Percentiles rank a stretch among this genome's conserved stretches.
Conservation (phyloP, 92 coral and sea anemone genomes). For the Meandrina meandrites region DNA sequence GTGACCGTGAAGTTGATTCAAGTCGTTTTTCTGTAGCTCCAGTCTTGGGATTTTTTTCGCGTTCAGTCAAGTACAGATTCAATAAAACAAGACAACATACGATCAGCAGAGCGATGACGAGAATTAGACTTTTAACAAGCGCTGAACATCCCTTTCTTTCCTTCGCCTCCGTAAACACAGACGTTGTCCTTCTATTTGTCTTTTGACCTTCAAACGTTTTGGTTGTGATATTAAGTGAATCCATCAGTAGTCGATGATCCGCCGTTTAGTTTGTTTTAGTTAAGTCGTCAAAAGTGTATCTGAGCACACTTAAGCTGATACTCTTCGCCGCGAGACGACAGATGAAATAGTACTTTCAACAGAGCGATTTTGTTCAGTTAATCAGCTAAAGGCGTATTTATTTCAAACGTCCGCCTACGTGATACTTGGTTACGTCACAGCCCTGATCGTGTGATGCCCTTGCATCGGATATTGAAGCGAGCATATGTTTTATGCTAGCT, state of each 20-base stretch:
- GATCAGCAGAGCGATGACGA: constrained; percentile 57
- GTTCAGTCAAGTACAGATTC: constrained; percentile 65
- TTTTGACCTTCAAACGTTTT: neutral
- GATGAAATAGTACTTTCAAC: neutral
- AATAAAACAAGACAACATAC: constrained; percentile 62
- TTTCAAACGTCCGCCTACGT: neutral
- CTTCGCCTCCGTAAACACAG: neutral
- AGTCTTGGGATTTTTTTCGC: constrained; percentile 21
- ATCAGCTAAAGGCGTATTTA: constrained; percentile 3
- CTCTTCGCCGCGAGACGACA: neutral
- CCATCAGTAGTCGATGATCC: neutral
- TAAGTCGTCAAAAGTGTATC: neutral
- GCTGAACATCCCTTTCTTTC: constrained; percentile 11
- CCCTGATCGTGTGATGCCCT: neutral
- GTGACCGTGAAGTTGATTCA: neutral
- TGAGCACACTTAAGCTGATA: neutral
- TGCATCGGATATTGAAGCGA: too few species aligned
- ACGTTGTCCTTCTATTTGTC: neutral
- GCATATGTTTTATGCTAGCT: too few species aligned
- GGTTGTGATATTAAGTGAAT: neutral
- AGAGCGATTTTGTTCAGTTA: neutral
- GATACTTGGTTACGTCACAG: constrained; percentile 15
- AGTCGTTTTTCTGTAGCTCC: neutral
- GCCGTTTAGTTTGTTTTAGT: neutral
- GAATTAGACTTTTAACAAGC: constrained; percentile 57